A percentile compares a stretch with the other conserved stretches of the same genome.
Evolutionary conservation across 2,888 invertebrate species (phyloP).

Genomic region (Phoenoteleia sp.): DNA sequence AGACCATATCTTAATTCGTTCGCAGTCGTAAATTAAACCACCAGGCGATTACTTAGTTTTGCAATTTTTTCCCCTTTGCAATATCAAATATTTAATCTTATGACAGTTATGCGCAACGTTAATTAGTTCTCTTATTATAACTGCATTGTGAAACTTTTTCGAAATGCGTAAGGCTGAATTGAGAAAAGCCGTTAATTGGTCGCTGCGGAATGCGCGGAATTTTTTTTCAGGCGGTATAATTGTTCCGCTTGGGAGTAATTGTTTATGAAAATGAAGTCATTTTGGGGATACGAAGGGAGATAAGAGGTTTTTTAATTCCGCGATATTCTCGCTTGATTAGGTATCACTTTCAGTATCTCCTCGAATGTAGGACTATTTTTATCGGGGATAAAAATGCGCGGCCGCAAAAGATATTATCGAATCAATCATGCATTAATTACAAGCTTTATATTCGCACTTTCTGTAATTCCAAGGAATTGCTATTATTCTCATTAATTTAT

Average conservation of each 20-base stretch:
- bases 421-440: conserved; percentile 66
- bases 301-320: too few relatives aligned
- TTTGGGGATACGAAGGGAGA: too few relatives aligned
- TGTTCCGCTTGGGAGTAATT: too few relatives aligned
- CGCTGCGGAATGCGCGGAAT: too few relatives aligned
- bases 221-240: too few relatives aligned
- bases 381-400: conserved; percentile 17
- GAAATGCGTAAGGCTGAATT: background rate
- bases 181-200: background rate
- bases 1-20: conserved; percentile 59
- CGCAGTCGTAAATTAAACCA: conserved; percentile 34
- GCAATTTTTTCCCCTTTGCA: conserved; percentile 28
- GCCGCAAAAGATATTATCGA: conserved; percentile 52
- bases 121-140: conserved; percentile 53
- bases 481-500: conserved; percentile 39
- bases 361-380: conserved; percentile 30
- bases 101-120: conserved; percentile 47
- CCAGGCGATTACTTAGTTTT: conserved; percentile 41
- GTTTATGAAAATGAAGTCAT: too few relatives aligned
- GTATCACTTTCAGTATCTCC: conserved; percentile 26
- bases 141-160: conserved; percentile 41
- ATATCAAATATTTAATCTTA: conserved; percentile 53
- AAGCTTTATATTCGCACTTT: conserved; percentile 57
- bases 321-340: too few relatives aligned
- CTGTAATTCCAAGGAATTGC: conserved; percentile 53